Percentiles rank a stretch among this genome's conserved stretches.
These are phyloP conservation scores for Nylanderia fulva DNA, from an alignment of 1,140 invertebrate species.

Conservation along the genomic window DNA sequence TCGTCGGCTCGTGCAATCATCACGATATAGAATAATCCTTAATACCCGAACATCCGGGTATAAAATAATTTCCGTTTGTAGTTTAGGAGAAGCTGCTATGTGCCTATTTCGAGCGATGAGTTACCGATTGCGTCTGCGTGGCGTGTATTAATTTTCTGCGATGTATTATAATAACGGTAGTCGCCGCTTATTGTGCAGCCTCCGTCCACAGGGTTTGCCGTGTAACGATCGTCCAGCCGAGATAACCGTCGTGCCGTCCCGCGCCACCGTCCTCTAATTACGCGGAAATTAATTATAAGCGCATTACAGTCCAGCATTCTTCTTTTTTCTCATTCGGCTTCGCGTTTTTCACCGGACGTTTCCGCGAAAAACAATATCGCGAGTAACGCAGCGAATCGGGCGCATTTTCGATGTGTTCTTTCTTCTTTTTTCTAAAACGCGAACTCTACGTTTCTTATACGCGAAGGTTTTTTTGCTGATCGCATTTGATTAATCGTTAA, in stretches of 20 bases:
- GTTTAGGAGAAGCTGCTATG: constrained; percentile 41
- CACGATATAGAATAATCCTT: neutral
- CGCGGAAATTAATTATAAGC: constrained; percentile 77
- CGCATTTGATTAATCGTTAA: neutral
- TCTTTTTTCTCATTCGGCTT: constrained; percentile 30
- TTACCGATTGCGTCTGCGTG: constrained; percentile 34
- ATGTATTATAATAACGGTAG: constrained; percentile 68
- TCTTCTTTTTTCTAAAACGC: neutral
- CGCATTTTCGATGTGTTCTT: constrained; percentile 23
- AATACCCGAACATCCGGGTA: neutral
- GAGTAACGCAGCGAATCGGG: constrained; percentile 11
- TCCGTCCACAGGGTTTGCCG: constrained; percentile 59
- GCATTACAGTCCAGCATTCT: constrained; percentile 38
- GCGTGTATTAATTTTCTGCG: constrained; percentile 66
- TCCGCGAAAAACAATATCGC: constrained; percentile 10
- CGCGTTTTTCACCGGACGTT: constrained; percentile 28
- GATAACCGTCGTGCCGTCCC: constrained; percentile 71
- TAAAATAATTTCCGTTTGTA: constrained; percentile 41
- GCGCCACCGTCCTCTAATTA: constrained; percentile 75
- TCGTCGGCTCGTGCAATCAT: neutral
- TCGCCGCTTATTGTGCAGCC: constrained; percentile 64
- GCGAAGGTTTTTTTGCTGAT: neutral
- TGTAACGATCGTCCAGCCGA: constrained; percentile 75
- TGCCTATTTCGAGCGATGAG: constrained; percentile 50
- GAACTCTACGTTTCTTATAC: constrained; percentile 13